These are phyloP conservation scores for Amblyornis subalaris DNA, from an alignment of 2,113 vertebrate species.

Conservation along the genomic window DNA sequence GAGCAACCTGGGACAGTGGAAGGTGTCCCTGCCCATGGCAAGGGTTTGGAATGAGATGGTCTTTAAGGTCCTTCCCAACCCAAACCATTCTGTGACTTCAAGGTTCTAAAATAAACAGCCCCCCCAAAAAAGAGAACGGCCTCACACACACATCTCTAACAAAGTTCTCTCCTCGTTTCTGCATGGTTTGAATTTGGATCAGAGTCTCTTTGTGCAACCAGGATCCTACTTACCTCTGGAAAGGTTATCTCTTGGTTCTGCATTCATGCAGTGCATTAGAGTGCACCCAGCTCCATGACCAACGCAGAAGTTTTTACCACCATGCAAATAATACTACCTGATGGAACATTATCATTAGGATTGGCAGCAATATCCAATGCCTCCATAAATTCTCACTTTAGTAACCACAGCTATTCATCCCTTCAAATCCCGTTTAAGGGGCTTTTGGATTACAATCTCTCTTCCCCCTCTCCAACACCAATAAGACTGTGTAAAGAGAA, in stretches of 20 bases:
- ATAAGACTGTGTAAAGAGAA: neutral
- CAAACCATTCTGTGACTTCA: neutral
- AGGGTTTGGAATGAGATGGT: neutral
- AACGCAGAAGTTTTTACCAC: neutral
- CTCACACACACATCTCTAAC: neutral
- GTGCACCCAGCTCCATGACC: neutral
- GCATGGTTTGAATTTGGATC: neutral
- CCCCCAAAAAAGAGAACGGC: accelerated
- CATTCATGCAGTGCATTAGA: neutral
- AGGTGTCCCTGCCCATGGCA: neutral
- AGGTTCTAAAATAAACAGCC: neutral
- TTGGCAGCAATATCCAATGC: neutral
- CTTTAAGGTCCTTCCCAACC: neutral
- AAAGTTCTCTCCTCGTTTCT: neutral
- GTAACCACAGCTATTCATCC: neutral
- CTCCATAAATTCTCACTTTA: neutral
- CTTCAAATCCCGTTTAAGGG: neutral
- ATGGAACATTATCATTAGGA: neutral
- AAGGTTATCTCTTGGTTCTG: neutral
- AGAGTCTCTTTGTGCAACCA: neutral
- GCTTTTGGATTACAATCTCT: neutral
- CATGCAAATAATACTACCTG: neutral
- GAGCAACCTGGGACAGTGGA: neutral
- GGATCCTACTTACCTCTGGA: neutral
- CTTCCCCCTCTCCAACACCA: neutral